A percentile compares a stretch with the other conserved stretches of the same genome.
Conservation (phyloP, 2,797 vertebrate genomes). For the Sciurus carolinensis region DNA sequence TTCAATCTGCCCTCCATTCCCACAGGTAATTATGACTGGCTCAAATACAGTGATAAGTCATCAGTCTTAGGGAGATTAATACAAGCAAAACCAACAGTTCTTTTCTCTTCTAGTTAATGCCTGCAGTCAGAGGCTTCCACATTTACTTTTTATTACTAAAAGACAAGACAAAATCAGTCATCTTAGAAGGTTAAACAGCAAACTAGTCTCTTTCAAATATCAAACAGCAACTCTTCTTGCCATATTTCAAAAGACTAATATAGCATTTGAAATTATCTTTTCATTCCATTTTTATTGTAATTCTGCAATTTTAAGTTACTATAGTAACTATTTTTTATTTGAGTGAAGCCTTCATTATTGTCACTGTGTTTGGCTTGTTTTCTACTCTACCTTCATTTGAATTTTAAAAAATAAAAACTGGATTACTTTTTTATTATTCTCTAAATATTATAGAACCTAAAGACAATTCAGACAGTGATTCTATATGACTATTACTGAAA, state of each 20-base stretch:
- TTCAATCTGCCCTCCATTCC: slow-evolving; percentile 49
- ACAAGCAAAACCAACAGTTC: slow-evolving; percentile 64
- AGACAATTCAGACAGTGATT: slow-evolving; percentile 58
- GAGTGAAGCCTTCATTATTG: slow-evolving; percentile 71
- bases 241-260: slow-evolving; percentile 71
- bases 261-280: slow-evolving; percentile 74
- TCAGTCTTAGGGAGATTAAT: slow-evolving; percentile 57
- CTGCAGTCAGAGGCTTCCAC: slow-evolving; percentile 32
- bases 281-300: slow-evolving; percentile 70
- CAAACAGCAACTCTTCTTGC: slow-evolving; percentile 57
- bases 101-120: slow-evolving; percentile 47
- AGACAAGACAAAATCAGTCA: slow-evolving; percentile 69
- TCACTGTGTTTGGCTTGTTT: slow-evolving; percentile 75
- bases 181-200: slow-evolving; percentile 50
- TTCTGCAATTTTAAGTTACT: slow-evolving; percentile 76
- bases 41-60: slow-evolving; percentile 56
- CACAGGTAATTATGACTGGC: slow-evolving; percentile 47
- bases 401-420: slow-evolving; percentile 58
- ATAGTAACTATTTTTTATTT: slow-evolving; percentile 75
- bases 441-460: slow-evolving; percentile 63
- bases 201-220: slow-evolving; percentile 52
- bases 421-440: slow-evolving; percentile 59
- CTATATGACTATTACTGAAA: slow-evolving; percentile 64
- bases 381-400: slow-evolving; percentile 55
- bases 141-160: slow-evolving; percentile 51